Evolutionary conservation across 2,113 vertebrate species (phyloP).

Genomic region (Plestiodon gilberti): DNA sequence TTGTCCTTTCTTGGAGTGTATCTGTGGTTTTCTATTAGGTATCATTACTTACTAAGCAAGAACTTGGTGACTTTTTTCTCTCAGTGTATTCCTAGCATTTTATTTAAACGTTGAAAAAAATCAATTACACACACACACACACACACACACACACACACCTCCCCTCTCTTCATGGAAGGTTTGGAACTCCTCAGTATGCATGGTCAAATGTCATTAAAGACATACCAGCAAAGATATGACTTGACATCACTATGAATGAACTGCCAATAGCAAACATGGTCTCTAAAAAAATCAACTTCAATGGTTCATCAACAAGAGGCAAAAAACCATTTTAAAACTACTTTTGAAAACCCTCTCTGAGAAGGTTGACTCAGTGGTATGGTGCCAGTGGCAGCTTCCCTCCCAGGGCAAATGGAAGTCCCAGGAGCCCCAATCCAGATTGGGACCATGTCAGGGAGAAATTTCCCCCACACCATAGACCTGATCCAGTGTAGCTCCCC

Average conservation of each 20-base stretch:
- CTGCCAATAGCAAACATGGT: not conserved
- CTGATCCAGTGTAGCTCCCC: too few species aligned
- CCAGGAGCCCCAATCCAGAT: too few species aligned
- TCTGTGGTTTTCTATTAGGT: not conserved
- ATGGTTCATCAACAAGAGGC: not conserved
- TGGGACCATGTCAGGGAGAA: too few species aligned
- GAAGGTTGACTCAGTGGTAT: too few species aligned
- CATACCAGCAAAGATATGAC: not conserved
- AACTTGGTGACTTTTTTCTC: not conserved
- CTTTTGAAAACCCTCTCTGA: not conserved
- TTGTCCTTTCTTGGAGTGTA: not conserved
- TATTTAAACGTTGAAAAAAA: not conserved
- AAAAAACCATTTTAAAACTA: not conserved
- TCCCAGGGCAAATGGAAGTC: too few species aligned
- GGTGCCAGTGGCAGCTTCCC: too few species aligned
- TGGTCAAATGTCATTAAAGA: not conserved
- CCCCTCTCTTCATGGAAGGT: not conserved
- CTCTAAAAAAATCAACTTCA: not conserved
- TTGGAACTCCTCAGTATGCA: not conserved
- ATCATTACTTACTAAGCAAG: not conserved
- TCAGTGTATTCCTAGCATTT: not conserved
- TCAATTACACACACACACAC: not conserved
- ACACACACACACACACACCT: too few species aligned
- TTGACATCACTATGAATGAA: not conserved
- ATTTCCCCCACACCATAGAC: too few species aligned